Evolutionary conservation across 2,888 invertebrate species (phyloP).

Genomic region (Sarcophaga variegata): DNA sequence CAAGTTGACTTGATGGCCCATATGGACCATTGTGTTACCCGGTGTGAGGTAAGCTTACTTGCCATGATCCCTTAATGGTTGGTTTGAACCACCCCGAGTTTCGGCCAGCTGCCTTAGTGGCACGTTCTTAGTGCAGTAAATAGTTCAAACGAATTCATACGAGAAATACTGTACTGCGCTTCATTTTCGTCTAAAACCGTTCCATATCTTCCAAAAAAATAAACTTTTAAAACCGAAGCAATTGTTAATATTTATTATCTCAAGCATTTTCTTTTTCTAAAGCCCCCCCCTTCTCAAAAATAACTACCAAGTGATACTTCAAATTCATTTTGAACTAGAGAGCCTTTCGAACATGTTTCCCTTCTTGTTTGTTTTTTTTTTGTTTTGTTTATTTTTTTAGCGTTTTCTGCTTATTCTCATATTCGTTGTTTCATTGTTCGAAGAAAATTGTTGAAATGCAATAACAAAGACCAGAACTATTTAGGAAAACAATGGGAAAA

Average conservation of each 20-base stretch:
- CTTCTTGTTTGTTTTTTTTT: too few species aligned
- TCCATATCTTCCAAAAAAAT: too few species aligned
- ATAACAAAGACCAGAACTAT: slow-evolving; percentile 57
- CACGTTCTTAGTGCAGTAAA: too few species aligned
- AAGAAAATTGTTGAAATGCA: slow-evolving; percentile 49
- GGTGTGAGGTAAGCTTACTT: too few species aligned
- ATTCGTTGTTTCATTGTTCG: slow-evolving; percentile 2
- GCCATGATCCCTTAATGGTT: too few species aligned
- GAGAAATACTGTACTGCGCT: too few species aligned
- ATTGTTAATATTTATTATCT: background rate
- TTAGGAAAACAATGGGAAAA: slow-evolving; percentile 45
- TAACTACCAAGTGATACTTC: background rate
- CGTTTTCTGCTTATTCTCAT: background rate
- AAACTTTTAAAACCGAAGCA: background rate
- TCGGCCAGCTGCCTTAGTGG: too few species aligned
- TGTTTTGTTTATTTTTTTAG: slow-evolving; percentile 4
- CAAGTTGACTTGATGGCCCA: too few species aligned
- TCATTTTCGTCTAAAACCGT: too few species aligned
- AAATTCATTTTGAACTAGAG: background rate
- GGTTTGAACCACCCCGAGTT: too few species aligned
- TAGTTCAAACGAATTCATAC: too few species aligned
- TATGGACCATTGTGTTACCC: too few species aligned
- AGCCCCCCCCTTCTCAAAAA: background rate
- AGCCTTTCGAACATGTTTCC: background rate
- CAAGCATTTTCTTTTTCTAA: background rate